Evolutionary conservation across 1,140 invertebrate species (phyloP).

Genomic region (Brachystomella parvula): DNA sequence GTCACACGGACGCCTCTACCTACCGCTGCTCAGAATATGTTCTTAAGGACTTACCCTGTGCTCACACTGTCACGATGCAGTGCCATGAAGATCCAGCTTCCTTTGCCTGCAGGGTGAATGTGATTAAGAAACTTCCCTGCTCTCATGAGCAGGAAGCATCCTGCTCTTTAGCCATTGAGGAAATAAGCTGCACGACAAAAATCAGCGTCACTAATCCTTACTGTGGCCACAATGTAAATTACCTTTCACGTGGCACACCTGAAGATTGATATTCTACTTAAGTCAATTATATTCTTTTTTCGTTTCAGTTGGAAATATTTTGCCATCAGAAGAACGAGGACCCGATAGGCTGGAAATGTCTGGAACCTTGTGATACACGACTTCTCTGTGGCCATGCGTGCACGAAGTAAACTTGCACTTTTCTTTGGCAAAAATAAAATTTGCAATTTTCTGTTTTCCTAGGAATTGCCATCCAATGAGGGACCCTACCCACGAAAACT

Average conservation of each 20-base stretch:
- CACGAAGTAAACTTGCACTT: neutral
- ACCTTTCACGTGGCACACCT: neutral
- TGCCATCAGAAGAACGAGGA: conserved; percentile 18
- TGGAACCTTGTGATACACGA: conserved; percentile 14
- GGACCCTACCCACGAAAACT: conserved; percentile 29
- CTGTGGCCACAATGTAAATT: conserved; percentile 17
- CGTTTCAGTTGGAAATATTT: conserved; percentile 16
- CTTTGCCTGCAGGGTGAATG: neutral
- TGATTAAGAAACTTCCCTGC: conserved; percentile 17
- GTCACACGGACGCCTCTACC: neutral
- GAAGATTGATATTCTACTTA: neutral
- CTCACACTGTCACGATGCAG: conserved; percentile 16
- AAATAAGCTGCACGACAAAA: conserved; percentile 8
- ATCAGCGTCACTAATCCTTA: neutral
- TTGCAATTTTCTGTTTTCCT: neutral
- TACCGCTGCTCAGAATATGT: conserved; percentile 18
- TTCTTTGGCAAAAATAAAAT: neutral
- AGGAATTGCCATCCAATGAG: conserved; percentile 28
- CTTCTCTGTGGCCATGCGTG: conserved; percentile 36
- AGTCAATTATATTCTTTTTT: neutral
- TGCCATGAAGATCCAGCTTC: conserved; percentile 12
- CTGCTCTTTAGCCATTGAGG: neutral
- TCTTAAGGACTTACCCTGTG: conserved; percentile 29
- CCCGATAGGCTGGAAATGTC: conserved; percentile 16
- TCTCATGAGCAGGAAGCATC: conserved; percentile 7